Percentiles rank a stretch among this genome's conserved stretches.
Evolutionary conservation across 2,888 invertebrate species (phyloP).

Genomic region (Lydus trimaculatus): DNA sequence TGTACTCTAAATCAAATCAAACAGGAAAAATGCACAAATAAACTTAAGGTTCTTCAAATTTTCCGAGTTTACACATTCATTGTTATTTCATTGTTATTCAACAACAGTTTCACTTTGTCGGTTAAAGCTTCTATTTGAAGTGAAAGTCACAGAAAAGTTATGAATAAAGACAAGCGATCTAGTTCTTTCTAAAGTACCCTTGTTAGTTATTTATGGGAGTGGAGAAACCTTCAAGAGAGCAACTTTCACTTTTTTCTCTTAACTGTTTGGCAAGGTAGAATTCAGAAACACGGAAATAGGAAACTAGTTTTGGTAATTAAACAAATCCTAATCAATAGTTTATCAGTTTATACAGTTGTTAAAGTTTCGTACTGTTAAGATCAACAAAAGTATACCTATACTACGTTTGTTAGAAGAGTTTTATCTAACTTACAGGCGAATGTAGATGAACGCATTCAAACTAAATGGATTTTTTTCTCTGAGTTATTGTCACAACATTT

Average conservation of each 20-base stretch:
- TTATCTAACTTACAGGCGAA: too few species aligned
- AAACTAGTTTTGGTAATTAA: background rate
- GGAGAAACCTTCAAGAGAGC: background rate
- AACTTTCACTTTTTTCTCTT: background rate
- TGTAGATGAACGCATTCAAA: background rate
- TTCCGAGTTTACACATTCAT: too few species aligned
- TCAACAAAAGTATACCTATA: too few species aligned
- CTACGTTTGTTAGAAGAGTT: too few species aligned
- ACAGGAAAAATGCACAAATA: too few species aligned
- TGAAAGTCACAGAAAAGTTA: too few species aligned
- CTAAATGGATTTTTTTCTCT: background rate
- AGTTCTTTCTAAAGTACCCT: background rate
- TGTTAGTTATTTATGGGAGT: background rate
- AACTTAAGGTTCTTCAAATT: too few species aligned
- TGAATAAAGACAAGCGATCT: too few species aligned
- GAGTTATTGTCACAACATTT: background rate
- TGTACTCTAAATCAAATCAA: too few species aligned
- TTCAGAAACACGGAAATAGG: background rate
- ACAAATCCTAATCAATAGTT: background rate
- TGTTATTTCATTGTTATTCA: too few species aligned
- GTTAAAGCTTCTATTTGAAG: too few species aligned
- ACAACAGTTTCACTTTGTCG: too few species aligned
- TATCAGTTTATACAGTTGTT: background rate
- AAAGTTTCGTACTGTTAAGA: background rate
- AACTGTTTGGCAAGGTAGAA: background rate